Base-by-base conservation (phyloP, 2,113 vertebrate genomes). In the Nothocercus nigrocapillus region DNA sequence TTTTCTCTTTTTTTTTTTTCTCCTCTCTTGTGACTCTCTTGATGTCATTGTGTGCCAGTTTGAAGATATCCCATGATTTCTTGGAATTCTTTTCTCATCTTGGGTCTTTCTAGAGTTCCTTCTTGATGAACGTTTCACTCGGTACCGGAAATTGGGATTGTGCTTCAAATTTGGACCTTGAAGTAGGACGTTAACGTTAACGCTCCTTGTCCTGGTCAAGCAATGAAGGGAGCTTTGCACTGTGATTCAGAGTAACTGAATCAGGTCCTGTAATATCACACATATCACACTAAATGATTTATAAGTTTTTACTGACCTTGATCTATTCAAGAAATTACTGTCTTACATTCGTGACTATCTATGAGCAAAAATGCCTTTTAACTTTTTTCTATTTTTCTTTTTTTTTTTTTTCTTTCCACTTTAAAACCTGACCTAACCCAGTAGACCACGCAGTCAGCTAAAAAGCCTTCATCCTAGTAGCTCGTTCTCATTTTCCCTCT, bases 241-340 rank as follows among this genome's bases (percentile, higher is more conserved):
- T 30, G 3, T 63, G 44, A 74, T 63, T 74, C 1, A 3, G 36
- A 9, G 28, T 53, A 74, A 49, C 47, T 74, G 82, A 88, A 74
- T 70, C 75, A 75, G 64, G 64, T 59, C 56, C 21, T 85, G 1
- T 93, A 77, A 63, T 88, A 78, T 83, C 61, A 66, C n/a, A 47
- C 24, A 63, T 85, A 78, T 85, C 61, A 66, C 36, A 47, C 27
- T 93, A 82, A 80, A 91, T 88, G 91, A 94, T 81, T 82, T 77
- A 93, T 32, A 22, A 82, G 70, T 32, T 88, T 47, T 91, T 81
- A 75, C 45, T 94, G 75, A 93, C 79, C 72, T 88, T 67, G 63
- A 77, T 89, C 68, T 89, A 70, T 82, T 91, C 72, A 81, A 81
- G 24, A 88, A 81, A 72, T 81, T 90, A 38, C 20, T 15, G n/a